These are phyloP conservation scores for Charadrius vociferus DNA, from an alignment of 2,113 vertebrate genomes.

Conservation along the genomic window DNA sequence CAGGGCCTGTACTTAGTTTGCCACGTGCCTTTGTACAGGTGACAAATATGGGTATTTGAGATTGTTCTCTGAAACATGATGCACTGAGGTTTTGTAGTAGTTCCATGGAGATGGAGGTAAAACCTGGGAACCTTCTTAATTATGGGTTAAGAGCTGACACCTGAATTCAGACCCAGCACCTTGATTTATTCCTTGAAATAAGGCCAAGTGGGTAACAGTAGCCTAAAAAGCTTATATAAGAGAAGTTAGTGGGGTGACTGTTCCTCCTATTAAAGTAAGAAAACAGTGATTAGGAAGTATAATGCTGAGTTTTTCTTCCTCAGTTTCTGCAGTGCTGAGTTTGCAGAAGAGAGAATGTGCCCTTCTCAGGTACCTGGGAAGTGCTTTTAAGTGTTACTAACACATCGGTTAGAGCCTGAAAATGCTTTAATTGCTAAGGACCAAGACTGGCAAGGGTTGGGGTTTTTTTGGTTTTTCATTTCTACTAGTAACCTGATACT, in stretches of 20 bases:
- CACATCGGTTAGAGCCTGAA: background rate
- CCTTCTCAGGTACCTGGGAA: background rate
- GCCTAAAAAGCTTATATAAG: background rate
- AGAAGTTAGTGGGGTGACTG: background rate
- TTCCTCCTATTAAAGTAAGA: background rate
- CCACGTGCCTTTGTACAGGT: background rate
- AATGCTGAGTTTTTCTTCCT: background rate
- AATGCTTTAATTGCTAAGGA: background rate
- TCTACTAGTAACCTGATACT: background rate
- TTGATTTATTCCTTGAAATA: background rate
- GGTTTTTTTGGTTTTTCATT: accelerated
- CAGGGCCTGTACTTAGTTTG: background rate
- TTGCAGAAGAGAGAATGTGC: background rate
- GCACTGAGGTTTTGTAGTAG: background rate
- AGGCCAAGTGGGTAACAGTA: background rate
- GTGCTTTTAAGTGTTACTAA: background rate
- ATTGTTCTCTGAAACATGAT: background rate
- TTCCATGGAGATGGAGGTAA: background rate
- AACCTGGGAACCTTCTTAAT: background rate
- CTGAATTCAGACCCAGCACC: background rate
- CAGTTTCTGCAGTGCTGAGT: background rate
- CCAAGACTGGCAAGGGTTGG: background rate
- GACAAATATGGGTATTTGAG: background rate
- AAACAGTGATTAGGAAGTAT: background rate
- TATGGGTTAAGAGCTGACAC: background rate